Base-by-base conservation (phyloP, 2,888 invertebrate genomes). In the Troides aeacus region DNA sequence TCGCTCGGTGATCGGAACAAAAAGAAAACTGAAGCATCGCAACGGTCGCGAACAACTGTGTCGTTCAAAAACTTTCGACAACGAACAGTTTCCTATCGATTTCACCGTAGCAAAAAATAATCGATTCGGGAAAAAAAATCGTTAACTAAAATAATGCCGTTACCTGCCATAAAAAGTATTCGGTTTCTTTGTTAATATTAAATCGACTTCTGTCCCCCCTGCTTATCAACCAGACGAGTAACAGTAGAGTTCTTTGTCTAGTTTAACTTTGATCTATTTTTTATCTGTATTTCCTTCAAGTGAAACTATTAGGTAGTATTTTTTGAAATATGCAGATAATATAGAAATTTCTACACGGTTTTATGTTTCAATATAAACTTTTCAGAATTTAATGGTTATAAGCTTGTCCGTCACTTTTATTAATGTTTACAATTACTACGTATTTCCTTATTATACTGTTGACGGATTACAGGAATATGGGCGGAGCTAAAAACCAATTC, bases 51-150 rank as follows among this genome's bases (percentile, higher is more conserved):
- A 73, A 76, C 71, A 74, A 75, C 72, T 77, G 77, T 78, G 79
- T 79, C 81, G 81, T 80, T 79, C 80, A 68, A 68, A 64, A 64
- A 68, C 68, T 74, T 74, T 73, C 74, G 56, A 71, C 67, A 74
- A 70, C 63, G 59, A 60, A 63, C 46, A 53, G 53, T 62, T 73
- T 72, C 65, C 72, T 74, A 79, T 82, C 82, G 81, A 83, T 85
- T 85, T 85, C 84, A 79, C 80, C 72, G 76, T 67, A 76, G 74
- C 72, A 82, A 86, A 76, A 84, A 83, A 75, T 80, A 81, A 84
- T 83, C 80, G 82, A 84, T 78, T 78, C 21, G 17, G 24, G n/a
- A 58, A 65, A 61, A 56, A 71, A 57, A 67, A 70, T 64, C 30
- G 66, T 46, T 46, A 56, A 67, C 64, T 42, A 67, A 64, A 67